Evolutionary conservation across 2,888 invertebrate species (phyloP).

Genomic region (Linyphia triangularis): DNA sequence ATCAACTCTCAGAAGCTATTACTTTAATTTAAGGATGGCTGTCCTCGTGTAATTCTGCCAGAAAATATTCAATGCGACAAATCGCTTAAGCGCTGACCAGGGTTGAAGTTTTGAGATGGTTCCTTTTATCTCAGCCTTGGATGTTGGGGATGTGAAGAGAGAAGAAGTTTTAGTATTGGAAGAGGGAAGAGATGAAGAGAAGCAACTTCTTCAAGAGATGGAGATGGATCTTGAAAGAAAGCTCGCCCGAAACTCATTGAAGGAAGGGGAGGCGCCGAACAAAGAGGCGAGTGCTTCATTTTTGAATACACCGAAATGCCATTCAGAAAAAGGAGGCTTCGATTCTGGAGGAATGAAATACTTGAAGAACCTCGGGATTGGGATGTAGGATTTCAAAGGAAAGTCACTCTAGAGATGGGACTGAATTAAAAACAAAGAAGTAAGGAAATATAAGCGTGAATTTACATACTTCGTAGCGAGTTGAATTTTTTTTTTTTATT

Average conservation of each 20-base stretch:
- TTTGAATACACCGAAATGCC: constrained; percentile 21
- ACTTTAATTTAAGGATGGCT: too few species aligned
- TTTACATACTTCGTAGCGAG: not conserved
- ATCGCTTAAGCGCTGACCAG: too few species aligned
- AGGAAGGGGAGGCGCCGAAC: not conserved
- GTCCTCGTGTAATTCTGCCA: too few species aligned
- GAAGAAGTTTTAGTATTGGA: not conserved
- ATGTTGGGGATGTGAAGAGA: too few species aligned
- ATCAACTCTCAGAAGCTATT: too few species aligned
- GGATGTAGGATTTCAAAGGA: not conserved
- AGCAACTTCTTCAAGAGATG: not conserved
- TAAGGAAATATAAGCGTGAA: not conserved
- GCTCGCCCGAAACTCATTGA: not conserved
- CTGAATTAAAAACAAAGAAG: not conserved
- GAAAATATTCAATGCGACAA: too few species aligned
- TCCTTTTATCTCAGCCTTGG: too few species aligned
- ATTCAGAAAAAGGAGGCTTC: not conserved
- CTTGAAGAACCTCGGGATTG: not conserved
- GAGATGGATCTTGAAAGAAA: not conserved
- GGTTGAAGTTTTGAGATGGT: too few species aligned
- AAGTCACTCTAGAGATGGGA: not conserved
- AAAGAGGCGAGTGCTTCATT: not conserved
- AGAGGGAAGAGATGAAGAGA: not conserved
- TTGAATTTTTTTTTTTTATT: not conserved
- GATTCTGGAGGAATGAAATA: not conserved